These are phyloP conservation scores for Aphodius granarius DNA, from an alignment of 2,888 invertebrate species.

Conservation along the genomic window DNA sequence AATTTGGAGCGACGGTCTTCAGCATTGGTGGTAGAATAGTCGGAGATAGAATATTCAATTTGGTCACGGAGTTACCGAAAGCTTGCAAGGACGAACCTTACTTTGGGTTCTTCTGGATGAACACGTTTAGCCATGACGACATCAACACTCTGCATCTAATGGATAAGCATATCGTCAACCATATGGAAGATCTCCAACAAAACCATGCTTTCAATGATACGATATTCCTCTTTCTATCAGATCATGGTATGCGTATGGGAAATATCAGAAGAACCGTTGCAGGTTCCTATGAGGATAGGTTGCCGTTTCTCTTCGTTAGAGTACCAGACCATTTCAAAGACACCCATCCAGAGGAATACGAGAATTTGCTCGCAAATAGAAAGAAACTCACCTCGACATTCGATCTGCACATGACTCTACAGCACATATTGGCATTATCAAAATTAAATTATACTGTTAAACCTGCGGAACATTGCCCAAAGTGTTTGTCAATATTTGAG, in stretches of 20 bases:
- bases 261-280: conserved; percentile 66
- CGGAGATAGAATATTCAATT: conserved; percentile 49
- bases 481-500: conserved; percentile 65
- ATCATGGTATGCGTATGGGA: conserved; percentile 80
- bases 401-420: conserved; percentile 74
- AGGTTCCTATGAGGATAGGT: conserved; percentile 78
- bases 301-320: conserved; percentile 74
- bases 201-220: conserved; percentile 63
- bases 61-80: neutral
- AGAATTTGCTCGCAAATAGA: conserved; percentile 63
- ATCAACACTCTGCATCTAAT: conserved; percentile 68
- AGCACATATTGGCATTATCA: conserved; percentile 63
- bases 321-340: conserved; percentile 65
- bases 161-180: conserved; percentile 64
- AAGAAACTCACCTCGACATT: conserved; percentile 73
- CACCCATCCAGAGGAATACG: conserved; percentile 58
- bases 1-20: neutral
- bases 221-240: conserved; percentile 74
- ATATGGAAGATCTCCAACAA: conserved; percentile 62
- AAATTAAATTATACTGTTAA: conserved; percentile 43
- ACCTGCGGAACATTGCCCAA: conserved; percentile 60
- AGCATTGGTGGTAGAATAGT: conserved; percentile 67
- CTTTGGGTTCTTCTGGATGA: conserved; percentile 82
- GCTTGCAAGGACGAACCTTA: conserved; percentile 55
- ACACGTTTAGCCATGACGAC: conserved; percentile 76